Percentiles rank a stretch among this genome's conserved stretches.
Evolutionary conservation across 2,888 invertebrate species (phyloP).

Genomic region (Drosophila ustulata): DNA sequence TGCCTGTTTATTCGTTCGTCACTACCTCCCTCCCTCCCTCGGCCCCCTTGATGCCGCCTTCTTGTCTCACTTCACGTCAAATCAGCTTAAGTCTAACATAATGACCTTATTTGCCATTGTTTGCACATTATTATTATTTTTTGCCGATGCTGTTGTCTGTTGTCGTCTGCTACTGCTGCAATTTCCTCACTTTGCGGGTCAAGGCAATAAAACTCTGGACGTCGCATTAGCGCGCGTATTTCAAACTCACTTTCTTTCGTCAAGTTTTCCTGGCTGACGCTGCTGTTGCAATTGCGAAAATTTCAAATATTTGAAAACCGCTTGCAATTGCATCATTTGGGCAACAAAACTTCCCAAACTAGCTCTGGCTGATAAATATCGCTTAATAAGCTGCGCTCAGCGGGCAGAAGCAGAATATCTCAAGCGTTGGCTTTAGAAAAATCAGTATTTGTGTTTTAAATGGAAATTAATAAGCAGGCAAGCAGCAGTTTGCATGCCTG

Average conservation of each 20-base stretch:
- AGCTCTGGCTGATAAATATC: conserved; percentile 23
- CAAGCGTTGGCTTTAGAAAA: conserved; percentile 39
- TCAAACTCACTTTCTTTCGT: conserved; percentile 48
- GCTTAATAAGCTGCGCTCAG: conserved; percentile 25
- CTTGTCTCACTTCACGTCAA: conserved; percentile 56
- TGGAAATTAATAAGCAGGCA: conserved; percentile 54
- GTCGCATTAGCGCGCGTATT: conserved; percentile 42
- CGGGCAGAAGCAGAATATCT: conserved; percentile 37
- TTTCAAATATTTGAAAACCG: neutral
- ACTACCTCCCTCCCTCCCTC: neutral
- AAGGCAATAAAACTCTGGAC: conserved; percentile 67
- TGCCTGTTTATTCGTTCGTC: conserved; percentile 36
- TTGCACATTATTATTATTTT: conserved; percentile 76
- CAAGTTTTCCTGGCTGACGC: conserved; percentile 26
- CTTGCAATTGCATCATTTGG: conserved; percentile 53
- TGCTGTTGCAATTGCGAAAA: neutral
- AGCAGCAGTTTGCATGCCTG: conserved; percentile 50
- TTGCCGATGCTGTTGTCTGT: conserved; percentile 41
- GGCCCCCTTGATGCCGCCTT: neutral
- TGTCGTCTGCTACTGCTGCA: conserved; percentile 38
- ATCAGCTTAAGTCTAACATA: conserved; percentile 78
- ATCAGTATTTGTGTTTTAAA: conserved; percentile 43
- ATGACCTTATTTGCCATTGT: conserved; percentile 81
- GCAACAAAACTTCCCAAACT: conserved; percentile 25
- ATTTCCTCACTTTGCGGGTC: conserved; percentile 75